Evolutionary conservation across 2,888 invertebrate genomes (phyloP).

Genomic region (Oxystoma pomonae): DNA sequence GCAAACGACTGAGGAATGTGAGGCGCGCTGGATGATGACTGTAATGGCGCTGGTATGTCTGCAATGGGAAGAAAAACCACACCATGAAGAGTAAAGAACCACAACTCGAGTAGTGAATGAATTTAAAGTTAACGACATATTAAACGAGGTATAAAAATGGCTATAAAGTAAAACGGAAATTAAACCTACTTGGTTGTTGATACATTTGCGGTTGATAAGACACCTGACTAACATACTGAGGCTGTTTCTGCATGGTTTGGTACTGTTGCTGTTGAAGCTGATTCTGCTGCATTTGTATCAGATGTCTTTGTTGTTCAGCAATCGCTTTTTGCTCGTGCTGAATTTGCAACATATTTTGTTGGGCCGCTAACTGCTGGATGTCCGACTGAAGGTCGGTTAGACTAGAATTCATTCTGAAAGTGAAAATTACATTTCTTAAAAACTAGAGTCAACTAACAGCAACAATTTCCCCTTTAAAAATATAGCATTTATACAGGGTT

Average conservation of each 20-base stretch:
- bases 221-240: constrained; percentile 41
- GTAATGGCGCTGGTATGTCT: constrained; percentile 30
- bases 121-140: background rate
- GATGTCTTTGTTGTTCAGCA: constrained; percentile 46
- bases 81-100: background rate
- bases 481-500: background rate
- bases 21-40: constrained; percentile 47
- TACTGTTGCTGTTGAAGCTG: constrained; percentile 31
- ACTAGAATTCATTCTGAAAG: constrained; percentile 81
- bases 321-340: constrained; percentile 59
- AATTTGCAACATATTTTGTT: constrained; percentile 71
- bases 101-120: background rate
- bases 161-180: too few species aligned
- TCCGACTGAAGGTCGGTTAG: constrained; percentile 92
- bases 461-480: background rate
- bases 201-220: constrained; percentile 51
- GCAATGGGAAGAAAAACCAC: constrained; percentile 11
- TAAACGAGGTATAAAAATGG: too few species aligned
- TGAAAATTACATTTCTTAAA: background rate
- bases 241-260: constrained; percentile 34
- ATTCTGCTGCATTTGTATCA: constrained; percentile 44
- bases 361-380: constrained; percentile 82
- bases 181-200: constrained; percentile 43
- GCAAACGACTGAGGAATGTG: constrained; percentile 54
- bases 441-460: background rate